Conservation (phyloP, 2,797 vertebrate species). For the Hipposideros larvatus region DNA sequence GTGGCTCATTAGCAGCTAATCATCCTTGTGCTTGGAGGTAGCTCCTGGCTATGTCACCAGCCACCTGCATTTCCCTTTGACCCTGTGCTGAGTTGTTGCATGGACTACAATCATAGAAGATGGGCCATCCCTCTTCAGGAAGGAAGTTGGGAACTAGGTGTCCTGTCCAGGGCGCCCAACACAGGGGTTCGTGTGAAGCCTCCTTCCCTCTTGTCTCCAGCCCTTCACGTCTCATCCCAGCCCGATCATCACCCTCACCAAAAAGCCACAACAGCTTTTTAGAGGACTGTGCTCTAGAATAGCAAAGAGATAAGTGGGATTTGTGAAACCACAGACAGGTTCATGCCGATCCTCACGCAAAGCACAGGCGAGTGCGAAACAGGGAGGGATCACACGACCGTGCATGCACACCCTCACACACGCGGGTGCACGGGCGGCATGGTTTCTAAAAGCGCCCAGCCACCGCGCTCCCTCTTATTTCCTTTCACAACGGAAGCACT, state of each 20-base stretch:
- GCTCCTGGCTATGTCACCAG: not conserved
- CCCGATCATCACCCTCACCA: not conserved
- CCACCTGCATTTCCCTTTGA: not conserved
- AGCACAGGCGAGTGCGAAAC: not conserved
- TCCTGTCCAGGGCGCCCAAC: not conserved
- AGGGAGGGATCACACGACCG: not conserved
- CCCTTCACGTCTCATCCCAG: not conserved
- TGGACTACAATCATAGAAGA: not conserved
- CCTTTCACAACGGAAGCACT: not conserved
- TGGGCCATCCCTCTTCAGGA: not conserved
- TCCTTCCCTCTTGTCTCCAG: not conserved
- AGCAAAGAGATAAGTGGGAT: not conserved
- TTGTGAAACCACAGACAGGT: not conserved
- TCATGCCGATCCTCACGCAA: not conserved
- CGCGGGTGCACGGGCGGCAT: no score
- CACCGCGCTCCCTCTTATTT: no score
- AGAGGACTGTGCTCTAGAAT: not conserved
- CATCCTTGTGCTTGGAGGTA: not conserved
- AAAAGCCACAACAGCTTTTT: not conserved
- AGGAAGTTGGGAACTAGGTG: not conserved
- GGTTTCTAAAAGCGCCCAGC: not conserved
- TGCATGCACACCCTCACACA: fast-evolving
- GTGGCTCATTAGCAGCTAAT: not conserved
- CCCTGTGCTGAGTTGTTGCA: not conserved
- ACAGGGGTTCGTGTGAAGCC: not conserved